Evolutionary conservation across 1,140 invertebrate genomes (phyloP), one percentile per base, ranked within the genome.

Genomic region (Cheumatopsyche charites): DNA sequence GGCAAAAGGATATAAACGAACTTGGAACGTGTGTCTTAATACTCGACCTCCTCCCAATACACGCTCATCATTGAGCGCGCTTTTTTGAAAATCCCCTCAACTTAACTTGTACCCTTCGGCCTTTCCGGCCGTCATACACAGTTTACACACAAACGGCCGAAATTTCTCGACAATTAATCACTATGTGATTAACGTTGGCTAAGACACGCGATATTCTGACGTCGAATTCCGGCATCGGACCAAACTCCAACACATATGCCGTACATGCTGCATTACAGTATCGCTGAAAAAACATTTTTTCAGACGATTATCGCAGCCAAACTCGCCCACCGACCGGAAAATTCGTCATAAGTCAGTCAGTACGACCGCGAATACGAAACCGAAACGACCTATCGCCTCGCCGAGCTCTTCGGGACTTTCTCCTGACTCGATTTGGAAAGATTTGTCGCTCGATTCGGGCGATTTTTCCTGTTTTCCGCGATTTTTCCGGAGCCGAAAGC

Each of bases 291-390:
- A 11, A 6, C 3, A 19, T 19, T 19, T 58, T 26, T 11, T 1
- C 42, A 12, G 41, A 47, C 66, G 47, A 36, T 36, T 36, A 36
- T 36, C 9, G 29, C 3, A 41, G n/a, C 21, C 21, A 52, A 52
- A 55, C 12, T 68, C 66, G 42, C 36, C 49, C 21, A 45, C 36
- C 13, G 41, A 25, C 43, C 13, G 47, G 15, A 15, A 19, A 52
- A 1, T 17, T 25, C 21, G 49, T 55, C 7, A 23, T 58, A n/a
- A n/a, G n/a, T n/a, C n/a, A 7, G 12, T 68, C 43, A 68, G 66
- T 68, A 68, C 66, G 66, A 68, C 23, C 66, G 66, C 66, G 66
- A 68, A 68, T 68, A 25, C 66, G 66, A 68, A 68, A 43, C 29
- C 66, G 66, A 68, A 58, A 68, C 66, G 66, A 68, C 66, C 62